Base-by-base conservation (phyloP, 2,888 invertebrate genomes). In the Habroteleia sp. region DNA sequence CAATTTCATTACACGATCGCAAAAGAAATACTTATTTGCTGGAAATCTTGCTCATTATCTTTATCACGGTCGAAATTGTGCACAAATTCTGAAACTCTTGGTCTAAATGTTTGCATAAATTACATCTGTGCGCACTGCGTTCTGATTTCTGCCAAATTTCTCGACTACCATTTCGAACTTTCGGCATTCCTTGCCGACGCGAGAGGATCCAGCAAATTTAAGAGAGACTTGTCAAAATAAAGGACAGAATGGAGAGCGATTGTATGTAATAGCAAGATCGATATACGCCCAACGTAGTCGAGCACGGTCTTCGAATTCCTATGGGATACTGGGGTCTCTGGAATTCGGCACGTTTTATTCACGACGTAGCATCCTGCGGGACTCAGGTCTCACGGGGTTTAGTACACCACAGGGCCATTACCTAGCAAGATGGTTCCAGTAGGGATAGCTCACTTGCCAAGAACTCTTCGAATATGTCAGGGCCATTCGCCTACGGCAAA, bases 311-410 rank as follows among this genome's bases (percentile, higher is more conserved):
- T 56, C 56, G 52, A 76, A 76, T 76, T 76, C 76, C 76, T 62
- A 3, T 27, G 72, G 75, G 71, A 71, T 42, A 31, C 48, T 56
- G 4, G 72, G 76, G 66, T 76, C 68, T 68, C 56, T 56, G 76
- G 72, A 76, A 76, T 76, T 76, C 76, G 68, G 72, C 76, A 76
- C 76, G 63, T 76, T 76, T 76, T 72, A 76, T 76, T 76, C 76
- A 72, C 68, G 46, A 72, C 72, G 54, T 50, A 58, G 56, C 72
- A 52, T 72, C 76, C 72, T 48, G 35, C 35, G 72, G 72, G 72
- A 72, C 50, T 31, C 44, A 25, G 35, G 41, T 72, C 75, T 62
- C 75, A 50, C 62, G 62, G 48, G 71, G 29, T 62, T 66, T 39
- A 14, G 20, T 37, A 54, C 66, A 76, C 76, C 76, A 41, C 76